Evolutionary conservation across 2,888 invertebrate species (phyloP), one percentile per base, ranked within the genome.

Genomic region (Thereva nobilitata): DNA sequence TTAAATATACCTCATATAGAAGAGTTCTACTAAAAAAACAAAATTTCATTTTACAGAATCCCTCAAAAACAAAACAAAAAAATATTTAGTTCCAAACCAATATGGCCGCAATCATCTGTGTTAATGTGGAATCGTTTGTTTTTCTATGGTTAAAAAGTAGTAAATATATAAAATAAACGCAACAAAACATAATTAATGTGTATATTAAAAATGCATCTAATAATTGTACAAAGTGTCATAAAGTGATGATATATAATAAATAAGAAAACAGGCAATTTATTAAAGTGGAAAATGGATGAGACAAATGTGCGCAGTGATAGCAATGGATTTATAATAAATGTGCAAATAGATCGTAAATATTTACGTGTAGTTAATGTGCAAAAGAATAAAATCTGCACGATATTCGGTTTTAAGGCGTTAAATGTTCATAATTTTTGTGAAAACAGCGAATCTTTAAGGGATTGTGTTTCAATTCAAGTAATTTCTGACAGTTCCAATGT

Each of bases 401-500:
- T 67, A 56, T 67, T 69, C 40, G 67, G 67, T 8, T 64, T 69
- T 52, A 69, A 67, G 61, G 64, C 67, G 40, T 37, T 69, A 9
- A 64, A 54, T 53, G 37, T 64, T 57, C 54, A 47, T 37, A 55
- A 50, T 59, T 47, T 53, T 47, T 50, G 10, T 44, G 55, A 63
- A 55, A 64, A 50, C 45, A 64, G 12, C 55, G 52, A 49, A n/a
- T 37, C 41, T 52, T 45, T 55, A 40, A 37, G 54, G 10, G 66
- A 67, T 12, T 45, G 42, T 64, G 67, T 59, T 64, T 54, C 57
- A 47, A 50, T 68, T 63, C 64, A 64, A 53, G 67, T 67, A 57
- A 67, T 64, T 50, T 69, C 66, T 69, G 69, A 69, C 69, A 69
- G 64, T 66, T 68, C 68, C 40, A 64, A 34, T 56, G 6, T 35